Conservation (phyloP, 1,140 invertebrate species). For the Ceratosolen solmsi region DNA sequence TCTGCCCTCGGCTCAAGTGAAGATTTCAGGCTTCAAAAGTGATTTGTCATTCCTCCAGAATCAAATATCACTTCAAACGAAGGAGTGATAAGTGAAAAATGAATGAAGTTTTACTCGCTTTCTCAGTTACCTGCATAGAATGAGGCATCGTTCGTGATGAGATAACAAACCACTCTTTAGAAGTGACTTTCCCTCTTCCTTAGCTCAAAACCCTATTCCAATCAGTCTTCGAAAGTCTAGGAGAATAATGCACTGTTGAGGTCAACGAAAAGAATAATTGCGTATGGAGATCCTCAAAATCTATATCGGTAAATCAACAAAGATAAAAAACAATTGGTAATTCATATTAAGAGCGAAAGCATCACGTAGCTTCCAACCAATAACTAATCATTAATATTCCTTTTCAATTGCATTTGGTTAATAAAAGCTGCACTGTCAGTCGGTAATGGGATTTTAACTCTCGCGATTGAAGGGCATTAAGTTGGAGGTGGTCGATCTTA, state of each 20-base stretch:
- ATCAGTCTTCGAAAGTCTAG: no score
- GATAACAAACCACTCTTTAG: no score
- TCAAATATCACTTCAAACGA: background rate
- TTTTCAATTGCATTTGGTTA: background rate
- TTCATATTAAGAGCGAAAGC: background rate
- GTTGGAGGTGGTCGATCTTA: background rate
- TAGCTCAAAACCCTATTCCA: no score
- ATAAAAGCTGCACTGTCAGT: background rate
- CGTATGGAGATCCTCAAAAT: no score
- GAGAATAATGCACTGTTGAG: no score
- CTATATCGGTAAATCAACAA: no score
- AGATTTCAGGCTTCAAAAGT: background rate
- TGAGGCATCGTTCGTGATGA: background rate
- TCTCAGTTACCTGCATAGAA: background rate
- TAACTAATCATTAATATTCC: background rate
- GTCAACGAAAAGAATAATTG: no score
- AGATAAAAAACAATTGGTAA: no score
- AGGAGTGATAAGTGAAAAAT: background rate
- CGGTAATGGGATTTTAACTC: slow-evolving; percentile 4
- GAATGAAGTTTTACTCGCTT: background rate
- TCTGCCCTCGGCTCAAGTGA: background rate
- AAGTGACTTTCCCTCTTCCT: no score
- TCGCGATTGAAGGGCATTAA: slow-evolving; percentile 1
- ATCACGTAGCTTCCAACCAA: background rate
- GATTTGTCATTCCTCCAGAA: background rate